Conservation (phyloP, 2,888 invertebrate species). For the Coenonympha glycerion region DNA sequence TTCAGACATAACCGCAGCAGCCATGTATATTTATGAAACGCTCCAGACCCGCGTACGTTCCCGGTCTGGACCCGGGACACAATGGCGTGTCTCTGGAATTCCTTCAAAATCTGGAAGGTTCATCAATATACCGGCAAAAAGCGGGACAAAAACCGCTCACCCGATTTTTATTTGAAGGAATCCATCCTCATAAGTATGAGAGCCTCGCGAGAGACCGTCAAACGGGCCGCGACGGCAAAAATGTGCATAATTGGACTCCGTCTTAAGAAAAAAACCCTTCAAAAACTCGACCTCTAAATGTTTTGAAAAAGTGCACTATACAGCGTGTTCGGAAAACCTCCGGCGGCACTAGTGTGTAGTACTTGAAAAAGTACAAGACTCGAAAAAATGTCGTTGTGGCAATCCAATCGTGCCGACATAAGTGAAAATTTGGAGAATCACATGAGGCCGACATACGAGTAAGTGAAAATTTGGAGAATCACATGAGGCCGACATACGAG, state of each 20-base stretch:
- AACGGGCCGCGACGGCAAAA: conserved; percentile 69
- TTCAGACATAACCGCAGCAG: conserved; percentile 5
- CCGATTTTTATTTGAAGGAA: conserved; percentile 73
- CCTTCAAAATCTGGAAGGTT: conserved; percentile 57
- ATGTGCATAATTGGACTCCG: conserved; percentile 73
- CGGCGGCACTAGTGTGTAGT: neutral
- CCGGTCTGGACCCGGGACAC: conserved; percentile 20
- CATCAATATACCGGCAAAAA: conserved; percentile 71
- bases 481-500: too few species aligned
- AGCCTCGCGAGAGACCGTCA: conserved; percentile 48
- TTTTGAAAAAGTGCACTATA: conserved; percentile 71
- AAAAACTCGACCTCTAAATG: conserved; percentile 72
- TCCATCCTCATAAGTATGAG: conserved; percentile 63
- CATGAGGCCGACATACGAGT: too few species aligned
- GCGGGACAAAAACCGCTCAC: conserved; percentile 56
- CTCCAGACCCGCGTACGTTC: conserved; percentile 13
- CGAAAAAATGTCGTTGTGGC: too few species aligned
- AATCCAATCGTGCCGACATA: too few species aligned
- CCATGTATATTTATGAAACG: conserved; percentile 26
- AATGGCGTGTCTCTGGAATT: conserved; percentile 43
- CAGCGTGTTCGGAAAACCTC: conserved; percentile 44
- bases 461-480: too few species aligned
- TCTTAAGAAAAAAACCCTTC: conserved; percentile 65
- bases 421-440: too few species aligned
- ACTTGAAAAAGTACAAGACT: too few species aligned